Base-by-base conservation (phyloP, 2,113 vertebrate genomes). In the Spheniscus mendiculus region DNA sequence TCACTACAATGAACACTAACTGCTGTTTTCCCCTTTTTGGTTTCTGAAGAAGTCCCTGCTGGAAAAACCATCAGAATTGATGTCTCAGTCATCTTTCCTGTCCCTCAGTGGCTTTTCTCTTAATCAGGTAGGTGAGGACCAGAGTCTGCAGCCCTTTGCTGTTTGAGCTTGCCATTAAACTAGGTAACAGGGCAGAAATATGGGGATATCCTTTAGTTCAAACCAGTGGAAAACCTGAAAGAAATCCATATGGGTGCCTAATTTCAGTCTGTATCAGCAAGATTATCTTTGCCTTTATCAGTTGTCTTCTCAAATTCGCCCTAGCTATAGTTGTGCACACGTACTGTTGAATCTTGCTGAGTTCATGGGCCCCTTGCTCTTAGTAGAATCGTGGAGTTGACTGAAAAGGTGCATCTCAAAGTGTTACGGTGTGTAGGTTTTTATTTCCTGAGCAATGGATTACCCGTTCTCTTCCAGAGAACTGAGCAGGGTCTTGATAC, bases 31-130 rank as follows among this genome's bases (percentile, higher is more conserved):
- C 58, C 40, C 44, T 77, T 84, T 89, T 70, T 92, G 77, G 11
- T 94, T 96, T 96, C 55, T 97, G 88, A 98, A 99, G 98, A 99
- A 99, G 97, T 99, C 98, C 92, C 98, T 99, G 96, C 94, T 99
- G 97, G 99, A 99, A 95, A 99, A 99, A 95, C 98, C 98, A 38
- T 98, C 99, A 14, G 99, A 99, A 80, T 93, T 98, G 89, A 98
- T 99, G 95, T 96, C 98, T 89, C 99, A 99, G 81, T 98, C 99
- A 1, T 99, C 99, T 89, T 99, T 99, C 93, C 98, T 99, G 95
- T 99, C 99, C 58, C 98, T 99, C 36, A 98, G 99, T 40, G 99
- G 99, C 81, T 99, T 99, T 98, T 99, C 99, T 84, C 98, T 99
- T 72, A 99, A 98, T 97, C 99, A 99, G 99, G 99, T 99, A 93